Conservation (phyloP, 2,113 vertebrate species). For the Jacana jacana region DNA sequence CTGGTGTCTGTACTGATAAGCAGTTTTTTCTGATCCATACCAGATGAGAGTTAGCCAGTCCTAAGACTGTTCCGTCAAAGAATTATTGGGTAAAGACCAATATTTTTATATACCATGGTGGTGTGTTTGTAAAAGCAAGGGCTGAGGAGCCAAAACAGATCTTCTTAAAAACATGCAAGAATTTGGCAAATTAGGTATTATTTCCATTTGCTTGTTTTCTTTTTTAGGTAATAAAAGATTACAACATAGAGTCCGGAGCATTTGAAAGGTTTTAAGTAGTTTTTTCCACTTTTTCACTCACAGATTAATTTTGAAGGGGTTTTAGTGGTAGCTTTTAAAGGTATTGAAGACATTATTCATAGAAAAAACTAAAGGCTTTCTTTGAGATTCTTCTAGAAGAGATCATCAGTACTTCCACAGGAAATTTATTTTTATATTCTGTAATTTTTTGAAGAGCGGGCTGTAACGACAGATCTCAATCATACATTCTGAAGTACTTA, state of each 20-base stretch:
- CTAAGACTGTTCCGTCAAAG: neutral
- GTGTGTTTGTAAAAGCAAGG: neutral
- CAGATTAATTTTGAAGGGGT: neutral
- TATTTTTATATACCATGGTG: neutral
- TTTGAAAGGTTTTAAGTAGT: neutral
- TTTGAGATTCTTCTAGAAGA: neutral
- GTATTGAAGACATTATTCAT: neutral
- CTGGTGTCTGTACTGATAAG: neutral
- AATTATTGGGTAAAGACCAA: neutral
- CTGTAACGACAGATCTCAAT: neutral
- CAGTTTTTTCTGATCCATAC: neutral
- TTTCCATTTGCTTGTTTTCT: neutral
- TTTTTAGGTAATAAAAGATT: neutral
- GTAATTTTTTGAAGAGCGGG: neutral
- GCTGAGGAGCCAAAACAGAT: neutral
- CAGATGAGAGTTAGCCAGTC: neutral
- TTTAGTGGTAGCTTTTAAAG: neutral
- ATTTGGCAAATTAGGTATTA: neutral
- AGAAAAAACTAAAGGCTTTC: neutral
- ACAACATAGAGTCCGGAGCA: neutral
- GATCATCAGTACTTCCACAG: neutral
- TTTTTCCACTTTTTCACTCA: neutral
- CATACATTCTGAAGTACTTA: neutral
- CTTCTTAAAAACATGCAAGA: neutral
- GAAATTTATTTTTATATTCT: conserved; percentile 32